Evolutionary conservation across 2,888 invertebrate species (phyloP).

Genomic region (Agrochola circellaris): DNA sequence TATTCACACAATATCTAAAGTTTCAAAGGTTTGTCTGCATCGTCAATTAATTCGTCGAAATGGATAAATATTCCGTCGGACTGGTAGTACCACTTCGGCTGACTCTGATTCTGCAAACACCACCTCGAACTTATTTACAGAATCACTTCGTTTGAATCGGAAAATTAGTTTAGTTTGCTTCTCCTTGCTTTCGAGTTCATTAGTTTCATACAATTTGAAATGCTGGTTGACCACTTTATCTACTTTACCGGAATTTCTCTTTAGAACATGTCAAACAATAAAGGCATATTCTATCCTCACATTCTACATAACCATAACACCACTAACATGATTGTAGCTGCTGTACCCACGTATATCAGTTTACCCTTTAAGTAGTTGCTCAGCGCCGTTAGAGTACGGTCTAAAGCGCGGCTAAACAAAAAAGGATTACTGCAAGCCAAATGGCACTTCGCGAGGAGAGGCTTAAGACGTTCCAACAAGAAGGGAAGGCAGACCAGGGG

Average conservation of each 20-base stretch:
- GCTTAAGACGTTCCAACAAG: conserved; percentile 56
- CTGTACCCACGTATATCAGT: neutral
- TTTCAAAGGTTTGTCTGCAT: neutral
- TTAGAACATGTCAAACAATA: neutral
- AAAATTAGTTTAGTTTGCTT: conserved; percentile 1
- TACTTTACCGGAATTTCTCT: neutral
- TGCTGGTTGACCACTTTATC: neutral
- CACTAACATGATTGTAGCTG: neutral
- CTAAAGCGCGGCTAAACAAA: conserved; percentile 59
- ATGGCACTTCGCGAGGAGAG: conserved; percentile 60
- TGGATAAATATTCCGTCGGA: neutral
- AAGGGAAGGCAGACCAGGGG: conserved; percentile 34
- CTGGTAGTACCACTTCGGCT: neutral
- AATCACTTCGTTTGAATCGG: neutral
- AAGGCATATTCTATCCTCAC: neutral
- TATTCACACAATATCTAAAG: neutral
- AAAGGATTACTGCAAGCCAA: conserved; percentile 68
- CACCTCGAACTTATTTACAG: conserved; percentile 3
- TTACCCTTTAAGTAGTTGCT: conserved; percentile 7
- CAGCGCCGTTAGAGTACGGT: conserved; percentile 17
- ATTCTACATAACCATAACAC: neutral
- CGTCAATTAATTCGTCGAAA: neutral
- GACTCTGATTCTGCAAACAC: neutral
- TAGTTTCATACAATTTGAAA: neutral
- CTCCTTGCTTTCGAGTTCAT: conserved; percentile 7